Conservation (phyloP, 1,140 invertebrate species). For the Rhopalosiphum maidis region DNA sequence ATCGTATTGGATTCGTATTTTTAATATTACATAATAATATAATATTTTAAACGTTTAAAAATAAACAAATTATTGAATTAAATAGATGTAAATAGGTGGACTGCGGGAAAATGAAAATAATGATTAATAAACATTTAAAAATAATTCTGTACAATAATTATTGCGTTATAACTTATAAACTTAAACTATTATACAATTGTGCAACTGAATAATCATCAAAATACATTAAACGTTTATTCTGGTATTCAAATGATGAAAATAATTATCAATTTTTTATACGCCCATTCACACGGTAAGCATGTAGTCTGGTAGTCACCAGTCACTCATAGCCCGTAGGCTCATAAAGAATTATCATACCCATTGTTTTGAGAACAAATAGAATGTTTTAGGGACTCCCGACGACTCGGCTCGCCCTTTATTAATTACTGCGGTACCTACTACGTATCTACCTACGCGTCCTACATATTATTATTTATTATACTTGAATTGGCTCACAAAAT, state of each 20-base stretch:
- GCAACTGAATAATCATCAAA: too few relatives aligned
- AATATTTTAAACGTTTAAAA: too few relatives aligned
- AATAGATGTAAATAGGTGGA: too few relatives aligned
- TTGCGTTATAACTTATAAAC: too few relatives aligned
- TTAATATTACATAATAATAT: too few relatives aligned
- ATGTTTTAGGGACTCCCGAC: not conserved
- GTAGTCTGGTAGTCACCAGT: not conserved
- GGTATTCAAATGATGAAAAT: not conserved
- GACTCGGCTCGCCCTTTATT: not conserved
- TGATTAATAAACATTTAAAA: too few relatives aligned
- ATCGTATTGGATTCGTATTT: not conserved
- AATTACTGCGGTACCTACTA: not conserved
- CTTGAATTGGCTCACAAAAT: not conserved
- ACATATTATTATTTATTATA: not conserved
- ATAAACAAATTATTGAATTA: too few relatives aligned
- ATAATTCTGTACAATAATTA: too few relatives aligned
- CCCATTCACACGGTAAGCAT: not conserved
- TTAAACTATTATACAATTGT: too few relatives aligned
- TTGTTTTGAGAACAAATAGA: slow-evolving; percentile 10
- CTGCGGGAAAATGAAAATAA: too few relatives aligned
- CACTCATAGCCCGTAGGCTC: too few relatives aligned
- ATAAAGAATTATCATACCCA: not conserved
- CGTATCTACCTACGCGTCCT: not conserved
- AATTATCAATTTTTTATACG: not conserved
- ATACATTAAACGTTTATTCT: too few relatives aligned